Base-by-base conservation (phyloP, 1,140 invertebrate species). In the Mylabris phalerata region DNA sequence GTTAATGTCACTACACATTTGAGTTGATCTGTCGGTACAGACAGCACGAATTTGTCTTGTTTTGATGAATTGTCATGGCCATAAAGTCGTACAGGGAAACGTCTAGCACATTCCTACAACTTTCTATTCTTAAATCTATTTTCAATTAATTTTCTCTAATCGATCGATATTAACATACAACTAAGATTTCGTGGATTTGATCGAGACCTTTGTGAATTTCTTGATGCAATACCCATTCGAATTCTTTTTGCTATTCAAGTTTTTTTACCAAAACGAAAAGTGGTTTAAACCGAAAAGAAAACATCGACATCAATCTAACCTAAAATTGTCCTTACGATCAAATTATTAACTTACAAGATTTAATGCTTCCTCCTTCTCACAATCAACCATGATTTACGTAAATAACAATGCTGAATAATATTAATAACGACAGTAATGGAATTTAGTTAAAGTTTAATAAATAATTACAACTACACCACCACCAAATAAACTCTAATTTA, bases 221-320 rank as follows among this genome's bases (percentile, higher is more conserved):
- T 73, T 92, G 85, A 64, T 90, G 85, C 45, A 95, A 79, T 43
- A 95, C 85, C 92, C 92, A 95, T 78, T 93, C 89, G 74, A 93
- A 95, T 79, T 95, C 92, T 77, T 89, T 86, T 86, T 93, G 90
- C 91, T 95, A 70, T 27, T 44, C 46, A 48, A 48, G 63, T 45
- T 60, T 57, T 51, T 50, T 43, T 62, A 62, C 10, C 10, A 38
- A 19, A 40, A 19, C 1, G 19, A 19, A 19, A 19, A 19, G 19
- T 19, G 19, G 19, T 19, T 19, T 19, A 0, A 19, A 19, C 19
- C 19, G 19, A 19, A 19, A 19, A 19, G 19, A 19, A 19, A 19
- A 19, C 19, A 19, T 19, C 19, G 19, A 19, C 19, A 19, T 19
- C 1, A 9, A 59, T 48, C 59, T 55, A 49, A 50, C 43, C 51